These are phyloP conservation scores for Drosophila suboccidentalis DNA, from an alignment of 2,888 invertebrate species.

Conservation along the genomic window DNA sequence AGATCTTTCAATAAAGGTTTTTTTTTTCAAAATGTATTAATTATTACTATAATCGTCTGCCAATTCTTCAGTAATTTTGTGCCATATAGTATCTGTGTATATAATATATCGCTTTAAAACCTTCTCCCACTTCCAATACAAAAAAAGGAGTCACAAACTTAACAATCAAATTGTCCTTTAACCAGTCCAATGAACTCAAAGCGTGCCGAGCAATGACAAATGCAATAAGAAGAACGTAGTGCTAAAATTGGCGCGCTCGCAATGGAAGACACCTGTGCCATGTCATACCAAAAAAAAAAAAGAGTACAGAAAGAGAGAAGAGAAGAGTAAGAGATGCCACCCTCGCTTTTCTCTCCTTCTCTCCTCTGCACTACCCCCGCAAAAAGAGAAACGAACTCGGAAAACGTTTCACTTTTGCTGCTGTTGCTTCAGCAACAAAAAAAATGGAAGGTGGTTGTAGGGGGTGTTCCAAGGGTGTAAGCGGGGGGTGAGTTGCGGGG, in stretches of 20 bases:
- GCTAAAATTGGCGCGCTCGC: conserved; percentile 69
- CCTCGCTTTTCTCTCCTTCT: neutral
- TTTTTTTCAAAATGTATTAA: neutral
- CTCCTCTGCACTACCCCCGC: neutral
- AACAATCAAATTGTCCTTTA: conserved; percentile 61
- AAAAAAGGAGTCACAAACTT: neutral
- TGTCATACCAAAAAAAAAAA: conserved; percentile 50
- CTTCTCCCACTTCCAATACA: neutral
- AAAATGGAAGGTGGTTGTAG: conserved; percentile 12
- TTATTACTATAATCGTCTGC: neutral
- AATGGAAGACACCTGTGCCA: conserved; percentile 78
- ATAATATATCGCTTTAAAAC: neutral
- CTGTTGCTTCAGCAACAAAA: conserved; percentile 41
- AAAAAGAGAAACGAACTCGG: conserved; percentile 7
- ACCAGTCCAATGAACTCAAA: conserved; percentile 70
- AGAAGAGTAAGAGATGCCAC: conserved; percentile 9
- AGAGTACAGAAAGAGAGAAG: conserved; percentile 18
- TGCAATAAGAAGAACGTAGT: conserved; percentile 16
- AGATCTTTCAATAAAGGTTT: neutral
- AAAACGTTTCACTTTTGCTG: conserved; percentile 70
- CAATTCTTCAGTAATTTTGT: neutral
- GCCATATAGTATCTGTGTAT: neutral
- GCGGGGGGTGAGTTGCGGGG: conserved; percentile 50
- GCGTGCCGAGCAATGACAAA: conserved; percentile 41
- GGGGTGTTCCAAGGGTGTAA: conserved; percentile 1